phyloP scores from a whole-genome alignment of 2,113 vertebrate genomes.

The Menidia beryllina region DNA sequence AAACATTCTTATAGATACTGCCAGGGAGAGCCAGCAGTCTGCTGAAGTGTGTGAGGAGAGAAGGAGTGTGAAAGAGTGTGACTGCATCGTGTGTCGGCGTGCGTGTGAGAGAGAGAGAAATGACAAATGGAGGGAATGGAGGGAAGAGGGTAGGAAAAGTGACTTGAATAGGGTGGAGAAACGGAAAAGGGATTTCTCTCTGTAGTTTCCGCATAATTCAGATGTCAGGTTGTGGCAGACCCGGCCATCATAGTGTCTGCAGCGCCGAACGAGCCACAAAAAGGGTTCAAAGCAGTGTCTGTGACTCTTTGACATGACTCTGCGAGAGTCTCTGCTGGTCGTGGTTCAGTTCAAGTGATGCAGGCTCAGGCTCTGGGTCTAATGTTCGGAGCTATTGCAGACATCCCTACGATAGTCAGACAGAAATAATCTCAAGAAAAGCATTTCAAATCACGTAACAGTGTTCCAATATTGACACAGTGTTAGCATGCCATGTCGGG shows the following conservation, averaged over 20 bases:
- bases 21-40: constrained; percentile 38
- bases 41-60: constrained; percentile 12
- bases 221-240: constrained; percentile 19
- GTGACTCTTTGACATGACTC: constrained; percentile 6
- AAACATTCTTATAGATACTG: constrained; percentile 47
- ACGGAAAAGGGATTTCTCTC: constrained; percentile 34
- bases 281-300: constrained; percentile 35
- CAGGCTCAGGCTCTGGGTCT: background rate
- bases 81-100: constrained; percentile 22
- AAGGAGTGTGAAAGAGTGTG: constrained; percentile 21
- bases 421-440: background rate
- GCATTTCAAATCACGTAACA: background rate
- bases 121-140: constrained; percentile 35
- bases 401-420: background rate
- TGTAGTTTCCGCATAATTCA: constrained; percentile 41
- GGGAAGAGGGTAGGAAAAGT: constrained; percentile 30
- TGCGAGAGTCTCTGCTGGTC: background rate
- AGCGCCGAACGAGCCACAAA: constrained; percentile 21
- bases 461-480: background rate
- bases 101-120: too few species aligned
- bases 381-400: background rate
- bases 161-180: constrained; percentile 37
- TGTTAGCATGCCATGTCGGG: background rate
- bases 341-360: background rate
- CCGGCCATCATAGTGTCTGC: constrained; percentile 17